Conservation (phyloP, 1,140 invertebrate genomes). For the Rhopalosiphum padi region DNA sequence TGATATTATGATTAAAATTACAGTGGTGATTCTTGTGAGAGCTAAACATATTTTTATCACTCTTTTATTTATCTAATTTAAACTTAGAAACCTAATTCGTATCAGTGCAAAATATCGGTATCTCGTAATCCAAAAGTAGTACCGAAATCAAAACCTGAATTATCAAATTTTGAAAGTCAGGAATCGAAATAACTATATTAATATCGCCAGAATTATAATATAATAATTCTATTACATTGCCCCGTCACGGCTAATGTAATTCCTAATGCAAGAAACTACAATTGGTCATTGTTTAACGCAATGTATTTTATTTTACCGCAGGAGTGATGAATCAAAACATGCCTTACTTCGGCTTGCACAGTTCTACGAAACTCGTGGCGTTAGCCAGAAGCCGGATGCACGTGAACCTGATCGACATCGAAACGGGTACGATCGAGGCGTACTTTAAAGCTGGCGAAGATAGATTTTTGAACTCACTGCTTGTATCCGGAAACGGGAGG, state of each 20-base stretch:
- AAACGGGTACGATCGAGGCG: conserved; percentile 82
- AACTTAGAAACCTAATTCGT: not conserved
- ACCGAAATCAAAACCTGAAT: not conserved
- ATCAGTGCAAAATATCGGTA: not conserved
- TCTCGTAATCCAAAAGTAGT: not conserved
- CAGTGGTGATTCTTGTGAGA: too few species aligned
- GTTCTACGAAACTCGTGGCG: conserved; percentile 78
- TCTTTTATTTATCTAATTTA: not conserved
- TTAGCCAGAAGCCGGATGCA: conserved; percentile 88
- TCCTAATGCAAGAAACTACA: not conserved
- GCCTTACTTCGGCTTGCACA: conserved; percentile 86
- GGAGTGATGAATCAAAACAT: conserved; percentile 92
- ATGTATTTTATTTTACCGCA: conserved; percentile 60
- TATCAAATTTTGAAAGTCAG: not conserved
- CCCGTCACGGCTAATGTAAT: not conserved
- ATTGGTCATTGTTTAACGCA: not conserved
- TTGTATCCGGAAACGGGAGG: conserved; percentile 86
- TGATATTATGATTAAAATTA: too few species aligned
- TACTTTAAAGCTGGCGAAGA: conserved; percentile 89
- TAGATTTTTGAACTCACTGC: conserved; percentile 84
- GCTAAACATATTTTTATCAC: not conserved
- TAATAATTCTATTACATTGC: not conserved
- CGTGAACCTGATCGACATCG: conserved; percentile 86
- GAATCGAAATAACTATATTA: not conserved
- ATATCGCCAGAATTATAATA: not conserved